Evolutionary conservation across 2,797 vertebrate genomes (phyloP).

Genomic region (Syngnathus acus): DNA sequence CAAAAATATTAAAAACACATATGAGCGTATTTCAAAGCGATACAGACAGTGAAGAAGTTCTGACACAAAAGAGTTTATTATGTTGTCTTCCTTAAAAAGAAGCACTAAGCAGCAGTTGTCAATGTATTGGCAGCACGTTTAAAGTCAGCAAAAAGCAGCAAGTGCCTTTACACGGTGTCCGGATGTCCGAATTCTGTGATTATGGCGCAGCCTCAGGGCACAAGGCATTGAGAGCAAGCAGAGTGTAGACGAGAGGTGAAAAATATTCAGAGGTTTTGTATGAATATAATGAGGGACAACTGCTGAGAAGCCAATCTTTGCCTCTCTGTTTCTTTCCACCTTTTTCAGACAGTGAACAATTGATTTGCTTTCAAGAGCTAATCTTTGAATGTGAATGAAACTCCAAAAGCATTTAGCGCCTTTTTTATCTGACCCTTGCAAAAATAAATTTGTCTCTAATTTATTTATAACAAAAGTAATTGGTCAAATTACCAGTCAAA

Average conservation of each 20-base stretch:
- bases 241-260: slow-evolving; percentile 8
- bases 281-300: slow-evolving; percentile 4
- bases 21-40: too few species aligned
- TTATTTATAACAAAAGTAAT: neutral
- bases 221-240: slow-evolving; percentile 21
- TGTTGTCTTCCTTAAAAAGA: slow-evolving; percentile 16
- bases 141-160: slow-evolving; percentile 40
- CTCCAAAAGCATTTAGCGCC: neutral
- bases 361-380: neutral
- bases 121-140: slow-evolving; percentile 23
- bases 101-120: slow-evolving; percentile 2
- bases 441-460: neutral
- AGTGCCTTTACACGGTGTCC: slow-evolving; percentile 32
- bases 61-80: neutral
- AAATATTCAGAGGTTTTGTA: neutral
- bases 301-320: neutral
- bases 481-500: neutral
- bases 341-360: neutral
- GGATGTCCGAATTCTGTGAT: slow-evolving; percentile 41
- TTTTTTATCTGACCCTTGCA: neutral
- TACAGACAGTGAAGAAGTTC: too few species aligned
- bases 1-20: too few species aligned
- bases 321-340: neutral
- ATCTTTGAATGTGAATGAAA: slow-evolving; percentile 1
- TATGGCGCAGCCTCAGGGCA: slow-evolving; percentile 39